These are phyloP conservation scores for Protosalanx chinensis DNA, from an alignment of 2,797 vertebrate genomes.

Conservation along the genomic window DNA sequence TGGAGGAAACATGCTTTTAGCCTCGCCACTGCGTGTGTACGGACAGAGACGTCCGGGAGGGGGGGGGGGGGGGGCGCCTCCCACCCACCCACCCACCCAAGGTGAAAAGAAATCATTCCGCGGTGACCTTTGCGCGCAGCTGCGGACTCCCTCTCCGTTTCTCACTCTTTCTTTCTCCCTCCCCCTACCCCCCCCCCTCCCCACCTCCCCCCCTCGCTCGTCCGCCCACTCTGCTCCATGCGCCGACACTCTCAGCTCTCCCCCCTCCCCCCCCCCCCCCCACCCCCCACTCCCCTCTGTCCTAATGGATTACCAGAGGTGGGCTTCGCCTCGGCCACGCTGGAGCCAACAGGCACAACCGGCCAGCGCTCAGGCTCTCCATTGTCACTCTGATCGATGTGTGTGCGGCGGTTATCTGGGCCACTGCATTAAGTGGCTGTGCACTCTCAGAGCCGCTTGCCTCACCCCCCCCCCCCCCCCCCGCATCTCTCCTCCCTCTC, in stretches of 20 bases:
- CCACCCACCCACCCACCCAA: conserved; percentile 25
- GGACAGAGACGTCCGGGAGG: not conserved
- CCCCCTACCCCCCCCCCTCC: not conserved
- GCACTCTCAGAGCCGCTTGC: conserved; percentile 45
- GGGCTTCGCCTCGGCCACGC: conserved; percentile 24
- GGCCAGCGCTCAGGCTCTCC: conserved; percentile 41
- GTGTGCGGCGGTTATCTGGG: conserved; percentile 51
- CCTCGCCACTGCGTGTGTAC: not conserved
- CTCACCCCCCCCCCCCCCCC: conserved; percentile 38
- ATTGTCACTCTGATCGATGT: conserved; percentile 66
- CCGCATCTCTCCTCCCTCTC: conserved; percentile 43
- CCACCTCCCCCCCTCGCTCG: not conserved
- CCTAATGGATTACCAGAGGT: conserved; percentile 39
- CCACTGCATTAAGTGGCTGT: conserved; percentile 49
- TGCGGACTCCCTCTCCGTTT: conserved; percentile 30
- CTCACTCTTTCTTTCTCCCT: not conserved
- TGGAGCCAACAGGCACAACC: conserved; percentile 36
- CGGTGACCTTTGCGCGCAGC: conserved; percentile 48
- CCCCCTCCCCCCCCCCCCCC: conserved; percentile 38
- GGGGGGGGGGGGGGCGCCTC: no score
- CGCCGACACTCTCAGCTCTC: conserved; percentile 21
- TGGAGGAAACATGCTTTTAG: not conserved
- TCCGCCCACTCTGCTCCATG: conserved; percentile 21
- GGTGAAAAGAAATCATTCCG: conserved; percentile 47
- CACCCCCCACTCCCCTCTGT: conserved; percentile 27